A percentile compares a stretch with the other conserved stretches of the same genome.
phyloP scores from a whole-genome alignment of 2,797 vertebrate species.

The Microctenopoma stevenorrisi region DNA sequence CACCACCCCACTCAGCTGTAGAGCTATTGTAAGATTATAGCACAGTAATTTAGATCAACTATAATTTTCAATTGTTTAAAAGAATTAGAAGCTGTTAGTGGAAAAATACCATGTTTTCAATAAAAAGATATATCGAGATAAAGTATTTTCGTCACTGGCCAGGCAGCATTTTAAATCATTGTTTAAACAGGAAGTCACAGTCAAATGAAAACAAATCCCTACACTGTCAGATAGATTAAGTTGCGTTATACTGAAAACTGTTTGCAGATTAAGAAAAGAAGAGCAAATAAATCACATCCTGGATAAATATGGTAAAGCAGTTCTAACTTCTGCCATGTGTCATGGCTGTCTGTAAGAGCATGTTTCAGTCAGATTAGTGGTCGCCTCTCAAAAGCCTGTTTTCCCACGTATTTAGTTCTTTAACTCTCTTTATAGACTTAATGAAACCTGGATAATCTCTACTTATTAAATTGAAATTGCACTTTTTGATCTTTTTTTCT shows the following conservation, averaged over 20 bases:
- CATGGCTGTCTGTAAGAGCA: constrained; percentile 54
- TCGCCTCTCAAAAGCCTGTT: constrained; percentile 41
- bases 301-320: constrained; percentile 28
- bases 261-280: constrained; percentile 28
- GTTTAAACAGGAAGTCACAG: constrained; percentile 40
- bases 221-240: constrained; percentile 23
- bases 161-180: constrained; percentile 30
- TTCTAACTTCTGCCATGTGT: constrained; percentile 39
- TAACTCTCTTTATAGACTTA: constrained; percentile 23
- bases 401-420: constrained; percentile 36
- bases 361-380: constrained; percentile 58
- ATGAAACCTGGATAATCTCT: constrained; percentile 36
- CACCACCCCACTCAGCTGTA: constrained; percentile 22
- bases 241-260: constrained; percentile 21
- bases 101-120: constrained; percentile 13
- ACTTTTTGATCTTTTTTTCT: constrained; percentile 12
- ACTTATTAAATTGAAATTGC: constrained; percentile 32
- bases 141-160: constrained; percentile 13
- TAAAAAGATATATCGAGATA: neutral
- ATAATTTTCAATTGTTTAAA: constrained; percentile 13
- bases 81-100: neutral
- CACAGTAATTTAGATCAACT: constrained; percentile 22
- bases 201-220: constrained; percentile 45
- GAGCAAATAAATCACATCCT: constrained; percentile 45
- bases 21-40: constrained; percentile 30